A percentile compares a stretch with the other conserved stretches of the same genome.
These are phyloP conservation scores for Lytechinus variegatus DNA, from an alignment of 35 echinoderm and acorn worm species.

Conservation along the genomic window DNA sequence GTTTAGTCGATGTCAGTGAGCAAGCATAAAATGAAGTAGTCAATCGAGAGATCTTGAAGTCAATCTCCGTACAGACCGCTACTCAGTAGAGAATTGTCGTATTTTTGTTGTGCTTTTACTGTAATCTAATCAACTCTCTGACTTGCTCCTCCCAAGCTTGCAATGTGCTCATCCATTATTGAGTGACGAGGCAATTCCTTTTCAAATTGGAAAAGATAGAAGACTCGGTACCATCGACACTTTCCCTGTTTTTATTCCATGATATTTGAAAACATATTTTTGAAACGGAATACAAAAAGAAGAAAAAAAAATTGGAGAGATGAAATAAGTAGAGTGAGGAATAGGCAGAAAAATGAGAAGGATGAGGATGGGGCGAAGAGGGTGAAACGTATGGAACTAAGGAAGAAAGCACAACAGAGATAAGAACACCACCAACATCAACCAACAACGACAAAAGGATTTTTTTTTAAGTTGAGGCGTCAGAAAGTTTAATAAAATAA, in stretches of 20 bases:
- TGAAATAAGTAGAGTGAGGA: background rate
- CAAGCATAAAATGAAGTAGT: background rate
- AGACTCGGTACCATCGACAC: background rate
- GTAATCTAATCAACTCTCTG: background rate
- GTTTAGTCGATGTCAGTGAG: background rate
- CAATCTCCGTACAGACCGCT: background rate
- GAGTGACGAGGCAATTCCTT: background rate
- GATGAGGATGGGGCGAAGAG: background rate
- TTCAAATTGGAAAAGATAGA: background rate
- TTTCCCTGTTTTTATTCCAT: background rate
- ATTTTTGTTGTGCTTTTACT: background rate
- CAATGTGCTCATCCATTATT: background rate
- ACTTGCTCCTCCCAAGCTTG: background rate
- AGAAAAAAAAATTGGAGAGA: background rate
- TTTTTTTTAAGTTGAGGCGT: background rate
- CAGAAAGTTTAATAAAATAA: background rate
- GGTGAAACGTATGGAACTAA: background rate
- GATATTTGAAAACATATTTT: background rate
- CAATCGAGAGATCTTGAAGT: background rate
- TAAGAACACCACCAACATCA: too few relatives aligned
- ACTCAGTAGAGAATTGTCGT: too few relatives aligned
- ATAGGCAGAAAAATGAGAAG: background rate
- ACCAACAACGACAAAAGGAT: background rate
- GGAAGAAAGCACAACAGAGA: background rate
- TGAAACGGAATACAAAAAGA: background rate